Base-by-base conservation (phyloP, 1,140 invertebrate species). In the Zophobas morio region DNA sequence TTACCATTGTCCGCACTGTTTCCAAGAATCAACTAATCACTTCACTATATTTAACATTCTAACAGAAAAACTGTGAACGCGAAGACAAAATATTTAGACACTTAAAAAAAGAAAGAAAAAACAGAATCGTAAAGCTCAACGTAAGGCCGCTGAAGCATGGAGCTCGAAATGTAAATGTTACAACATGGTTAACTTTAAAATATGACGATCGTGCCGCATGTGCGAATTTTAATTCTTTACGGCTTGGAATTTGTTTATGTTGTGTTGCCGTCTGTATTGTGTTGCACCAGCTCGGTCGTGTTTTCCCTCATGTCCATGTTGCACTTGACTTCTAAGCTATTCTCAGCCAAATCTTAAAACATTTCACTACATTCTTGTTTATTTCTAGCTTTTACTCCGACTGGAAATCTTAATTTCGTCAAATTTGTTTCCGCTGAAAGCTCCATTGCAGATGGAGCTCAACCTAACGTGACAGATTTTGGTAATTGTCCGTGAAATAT, bases 171-270 rank as follows among this genome's bases (percentile, higher is more conserved):
- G 79, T 80, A 81, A 81, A 80, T 80, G 78, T 78, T 46, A 74
- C 60, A 78, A 80, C 78, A 81, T 79, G 78, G 75, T 79, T 78
- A 78, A 72, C 53, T 76, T 80, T 80, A 81, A 82, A 80, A 82
- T 82, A 82, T 81, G 81, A 79, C 53, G 54, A 81, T 84, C 83
- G 83, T 84, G 83, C 83, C 75, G 81, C 82, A 84, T 84, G 82
- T 84, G 83, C 80, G 83, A 84, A 83, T 84, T 84, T 84, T 82
- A 78, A 78, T 78, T 83, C 80, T 83, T 83, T 82, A 83, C 76
- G 78, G 79, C 78, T 66, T 66, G 46, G 37, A 77, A 54, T 76
- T 82, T 84, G 83, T 84, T 84, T 84, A 83, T 82, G 83, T 82
- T 81, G 82, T 84, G 82, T 80, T 83, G 80, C 46, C 42, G 60